Conservation (phyloP, 2,797 vertebrate species). For the Phataginus tetradactyla region DNA sequence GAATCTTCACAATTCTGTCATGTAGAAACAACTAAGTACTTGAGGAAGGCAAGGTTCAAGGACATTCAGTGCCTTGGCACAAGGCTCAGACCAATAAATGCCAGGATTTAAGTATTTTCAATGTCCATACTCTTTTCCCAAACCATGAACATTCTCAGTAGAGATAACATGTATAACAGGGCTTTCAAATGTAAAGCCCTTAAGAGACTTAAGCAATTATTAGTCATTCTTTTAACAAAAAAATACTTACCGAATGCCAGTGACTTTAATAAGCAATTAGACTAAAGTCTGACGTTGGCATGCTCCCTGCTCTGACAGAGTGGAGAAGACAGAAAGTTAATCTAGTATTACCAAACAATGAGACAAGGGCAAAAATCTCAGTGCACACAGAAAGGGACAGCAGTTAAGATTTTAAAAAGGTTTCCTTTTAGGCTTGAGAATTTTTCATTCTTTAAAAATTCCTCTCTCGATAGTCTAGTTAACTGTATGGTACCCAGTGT, state of each 20-base stretch:
- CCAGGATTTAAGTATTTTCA: not conserved
- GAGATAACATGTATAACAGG: not conserved
- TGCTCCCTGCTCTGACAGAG: not conserved
- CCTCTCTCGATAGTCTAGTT: not conserved
- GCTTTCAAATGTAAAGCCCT: not conserved
- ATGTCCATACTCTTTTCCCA: not conserved
- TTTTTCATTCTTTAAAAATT: slow-evolving; percentile 36
- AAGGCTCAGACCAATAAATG: not conserved
- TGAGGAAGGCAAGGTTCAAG: not conserved
- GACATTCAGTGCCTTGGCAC: not conserved
- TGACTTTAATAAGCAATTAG: not conserved
- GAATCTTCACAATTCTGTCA: not conserved
- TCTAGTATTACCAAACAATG: not conserved
- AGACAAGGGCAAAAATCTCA: not conserved
- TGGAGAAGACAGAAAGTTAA: not conserved
- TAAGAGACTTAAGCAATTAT: not conserved
- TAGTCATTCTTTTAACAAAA: not conserved
- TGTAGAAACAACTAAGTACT: not conserved
- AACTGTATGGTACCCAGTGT: not conserved
- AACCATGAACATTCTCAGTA: not conserved
- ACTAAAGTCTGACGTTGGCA: not conserved
- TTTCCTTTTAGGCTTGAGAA: not conserved
- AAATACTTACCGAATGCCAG: not conserved
- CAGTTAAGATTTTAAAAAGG: not conserved
- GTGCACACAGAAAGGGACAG: too few species aligned